Conservation (phyloP, 2,888 invertebrate species). For the Dryomyza anilis region DNA sequence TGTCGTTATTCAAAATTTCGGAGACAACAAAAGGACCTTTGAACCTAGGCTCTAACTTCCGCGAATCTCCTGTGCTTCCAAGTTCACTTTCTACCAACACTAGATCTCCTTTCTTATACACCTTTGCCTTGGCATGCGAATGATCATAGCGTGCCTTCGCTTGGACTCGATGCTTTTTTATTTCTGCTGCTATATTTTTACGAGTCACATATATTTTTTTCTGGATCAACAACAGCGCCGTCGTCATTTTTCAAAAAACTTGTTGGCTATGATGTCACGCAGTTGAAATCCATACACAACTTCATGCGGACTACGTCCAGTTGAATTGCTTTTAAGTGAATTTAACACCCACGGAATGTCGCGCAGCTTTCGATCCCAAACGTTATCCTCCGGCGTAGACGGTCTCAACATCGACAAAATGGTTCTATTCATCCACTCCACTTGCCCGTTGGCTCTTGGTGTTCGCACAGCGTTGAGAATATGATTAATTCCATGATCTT, state of each 20-base stretch:
- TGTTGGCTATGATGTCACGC: constrained; percentile 24
- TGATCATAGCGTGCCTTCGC: constrained; percentile 28
- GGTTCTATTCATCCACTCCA: constrained; percentile 27
- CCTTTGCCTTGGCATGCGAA: constrained; percentile 17
- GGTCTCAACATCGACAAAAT: no score
- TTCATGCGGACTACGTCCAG: constrained; percentile 25
- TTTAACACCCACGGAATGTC: constrained; percentile 29
- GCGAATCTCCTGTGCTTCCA: constrained; percentile 27
- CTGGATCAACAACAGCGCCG: neutral
- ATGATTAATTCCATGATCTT: constrained; percentile 34
- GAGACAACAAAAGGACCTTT: constrained; percentile 38
- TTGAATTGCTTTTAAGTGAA: constrained; percentile 25
- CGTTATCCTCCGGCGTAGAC: no score
- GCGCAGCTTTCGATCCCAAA: constrained; percentile 27
- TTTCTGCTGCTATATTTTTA: neutral
- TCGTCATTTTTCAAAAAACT: neutral
- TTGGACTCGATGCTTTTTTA: constrained; percentile 9
- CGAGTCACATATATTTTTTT: neutral
- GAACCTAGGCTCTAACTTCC: constrained; percentile 37
- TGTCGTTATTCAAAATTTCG: constrained; percentile 34
- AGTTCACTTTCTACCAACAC: constrained; percentile 30
- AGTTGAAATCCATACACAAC: constrained; percentile 26
- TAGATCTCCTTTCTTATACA: constrained; percentile 25
- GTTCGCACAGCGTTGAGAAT: constrained; percentile 37
- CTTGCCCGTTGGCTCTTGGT: constrained; percentile 35